Evolutionary conservation across 2,888 invertebrate genomes (phyloP).

Genomic region (Polietes domitor): DNA sequence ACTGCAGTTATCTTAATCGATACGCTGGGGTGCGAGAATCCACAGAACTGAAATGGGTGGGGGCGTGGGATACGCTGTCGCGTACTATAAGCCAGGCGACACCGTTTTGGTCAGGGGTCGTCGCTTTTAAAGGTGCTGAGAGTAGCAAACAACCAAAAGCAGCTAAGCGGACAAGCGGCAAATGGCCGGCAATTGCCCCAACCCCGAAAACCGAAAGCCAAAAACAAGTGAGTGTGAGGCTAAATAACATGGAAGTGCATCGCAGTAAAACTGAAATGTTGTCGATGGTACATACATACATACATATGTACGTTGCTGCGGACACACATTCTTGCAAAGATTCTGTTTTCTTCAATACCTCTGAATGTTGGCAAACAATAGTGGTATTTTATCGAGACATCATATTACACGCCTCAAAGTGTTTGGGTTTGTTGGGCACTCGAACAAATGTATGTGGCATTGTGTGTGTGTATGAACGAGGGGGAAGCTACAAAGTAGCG

Average conservation of each 20-base stretch:
- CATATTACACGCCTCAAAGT: slow-evolving; percentile 81
- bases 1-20: slow-evolving; percentile 68
- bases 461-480: slow-evolving; percentile 19
- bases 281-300: not conserved
- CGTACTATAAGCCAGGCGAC: slow-evolving; percentile 61
- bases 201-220: no score
- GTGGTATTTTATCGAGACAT: slow-evolving; percentile 81
- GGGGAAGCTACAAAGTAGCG: no score
- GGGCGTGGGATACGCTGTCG: slow-evolving; percentile 67
- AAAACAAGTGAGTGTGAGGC: slow-evolving; percentile 42
- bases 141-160: slow-evolving; percentile 43
- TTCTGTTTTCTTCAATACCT: slow-evolving; percentile 31
- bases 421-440: slow-evolving; percentile 68
- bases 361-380: slow-evolving; percentile 73
- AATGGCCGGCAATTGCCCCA: not conserved
- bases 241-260: slow-evolving; percentile 24
- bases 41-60: slow-evolving; percentile 64
- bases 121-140: slow-evolving; percentile 63
- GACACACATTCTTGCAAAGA: slow-evolving; percentile 22
- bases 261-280: slow-evolving; percentile 11
- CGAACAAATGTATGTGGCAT: slow-evolving; percentile 75
- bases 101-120: slow-evolving; percentile 67
- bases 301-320: not conserved
- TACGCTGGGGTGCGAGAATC: slow-evolving; percentile 66
- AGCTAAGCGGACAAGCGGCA: slow-evolving; percentile 45